Conservation (phyloP, 2,797 vertebrate genomes). For the Carduelis carduelis region DNA sequence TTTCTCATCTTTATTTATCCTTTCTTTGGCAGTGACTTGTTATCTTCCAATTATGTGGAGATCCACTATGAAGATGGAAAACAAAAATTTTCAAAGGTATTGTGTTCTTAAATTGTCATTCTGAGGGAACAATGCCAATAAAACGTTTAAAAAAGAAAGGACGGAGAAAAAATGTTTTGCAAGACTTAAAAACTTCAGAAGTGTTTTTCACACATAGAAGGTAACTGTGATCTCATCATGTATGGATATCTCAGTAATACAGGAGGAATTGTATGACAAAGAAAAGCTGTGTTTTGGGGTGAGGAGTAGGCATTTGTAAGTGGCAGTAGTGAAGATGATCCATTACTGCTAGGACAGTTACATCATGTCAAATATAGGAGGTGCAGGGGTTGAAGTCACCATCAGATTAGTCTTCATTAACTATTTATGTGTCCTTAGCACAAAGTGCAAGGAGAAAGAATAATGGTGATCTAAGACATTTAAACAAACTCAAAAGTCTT, state of each 20-base stretch:
- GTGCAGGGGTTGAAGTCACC: neutral
- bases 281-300: neutral
- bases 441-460: neutral
- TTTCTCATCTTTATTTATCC: constrained; percentile 1
- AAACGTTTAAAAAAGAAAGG: neutral
- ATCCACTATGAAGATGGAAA: constrained; percentile 92
- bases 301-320: neutral
- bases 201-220: neutral
- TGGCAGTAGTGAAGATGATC: neutral
- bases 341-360: neutral
- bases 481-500: neutral
- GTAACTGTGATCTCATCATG: neutral
- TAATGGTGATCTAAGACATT: neutral
- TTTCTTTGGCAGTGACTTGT: constrained; percentile 85
- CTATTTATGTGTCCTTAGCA: neutral
- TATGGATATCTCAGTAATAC: neutral
- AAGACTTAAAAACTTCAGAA: neutral
- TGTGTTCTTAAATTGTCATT: neutral
- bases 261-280: neutral
- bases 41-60: constrained; percentile 95
- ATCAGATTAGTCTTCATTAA: neutral
- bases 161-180: neutral
- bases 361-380: neutral
- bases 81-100: constrained; percentile 90
- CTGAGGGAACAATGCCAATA: neutral